Evolutionary conservation across 2,113 vertebrate species (phyloP), one percentile per base, ranked within the genome.

Genomic region (Apaloderma vittatum): DNA sequence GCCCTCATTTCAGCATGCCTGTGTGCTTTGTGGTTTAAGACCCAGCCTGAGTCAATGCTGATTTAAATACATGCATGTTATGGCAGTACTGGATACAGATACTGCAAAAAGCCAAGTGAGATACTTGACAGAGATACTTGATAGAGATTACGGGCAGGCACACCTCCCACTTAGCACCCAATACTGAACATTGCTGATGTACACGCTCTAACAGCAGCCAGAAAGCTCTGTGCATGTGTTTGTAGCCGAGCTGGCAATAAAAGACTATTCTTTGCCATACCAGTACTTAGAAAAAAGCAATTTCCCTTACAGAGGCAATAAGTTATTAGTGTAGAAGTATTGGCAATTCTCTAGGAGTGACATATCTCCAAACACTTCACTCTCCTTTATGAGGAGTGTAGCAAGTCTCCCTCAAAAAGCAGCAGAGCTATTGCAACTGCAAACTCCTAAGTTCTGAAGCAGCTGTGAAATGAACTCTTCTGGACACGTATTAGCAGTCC

Each of bases 21-120:
- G 34, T 34, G 37, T 83, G 29, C 48, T 88, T 52, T 92, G 86
- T 40, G 78, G 86, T 92, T 94, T 73, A 29, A 71, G 72, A 92
- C 4, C 1, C 32, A 83, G 63, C 63, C 72, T 74, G 88, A 96
- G 78, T 75, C 82, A 94, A 45, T 3, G 24, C 21, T 40, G 29
- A 90, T 66, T 93, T 92, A 80, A 90, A 93, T 26, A 55, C 72
- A 74, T 59, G 36, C 20, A 7, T 37, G 63, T 74, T 74, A 63
- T 27, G 52, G 73, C 93, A 95, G 86, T 48, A 77, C 68, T 84
- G 68, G 26, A 80, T 34, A 88, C 26, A 91, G 91, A 71, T 63
- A 91, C 72, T 30, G 68, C 59, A 90, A 59, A 95, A 93, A 95
- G 51, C 20, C 20, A 30, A 36, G 59, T 22, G 46, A 96, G 88